phyloP scores from a whole-genome alignment of 2,113 vertebrate species.

The Epinephelus moara region DNA sequence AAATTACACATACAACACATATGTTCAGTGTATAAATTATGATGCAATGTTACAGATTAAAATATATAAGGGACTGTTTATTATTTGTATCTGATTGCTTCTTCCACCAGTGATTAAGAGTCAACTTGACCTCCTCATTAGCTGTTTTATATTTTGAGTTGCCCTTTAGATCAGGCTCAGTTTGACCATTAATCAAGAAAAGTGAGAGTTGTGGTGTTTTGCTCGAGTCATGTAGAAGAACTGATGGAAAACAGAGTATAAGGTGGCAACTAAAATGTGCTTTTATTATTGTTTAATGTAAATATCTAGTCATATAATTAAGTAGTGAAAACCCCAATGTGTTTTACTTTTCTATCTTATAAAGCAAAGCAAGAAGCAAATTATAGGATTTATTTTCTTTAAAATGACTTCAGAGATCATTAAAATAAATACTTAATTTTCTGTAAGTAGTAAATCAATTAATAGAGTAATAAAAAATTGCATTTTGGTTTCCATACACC shows the following conservation, averaged over 20 bases:
- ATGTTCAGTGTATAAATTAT: not conserved
- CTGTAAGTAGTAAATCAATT: too few species aligned
- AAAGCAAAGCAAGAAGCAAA: too few species aligned
- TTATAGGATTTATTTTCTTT: too few species aligned
- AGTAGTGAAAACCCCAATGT: not conserved
- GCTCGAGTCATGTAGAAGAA: too few species aligned
- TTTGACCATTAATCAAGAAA: not conserved
- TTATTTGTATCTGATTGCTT: not conserved
- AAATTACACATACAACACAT: not conserved
- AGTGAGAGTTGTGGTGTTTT: not conserved
- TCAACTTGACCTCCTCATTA: not conserved
- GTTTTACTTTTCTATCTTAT: too few species aligned
- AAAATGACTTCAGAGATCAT: too few species aligned
- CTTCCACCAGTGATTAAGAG: not conserved
- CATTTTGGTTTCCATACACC: not conserved
- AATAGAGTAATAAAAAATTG: not conserved
- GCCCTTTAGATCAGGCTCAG: not conserved
- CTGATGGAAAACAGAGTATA: not conserved
- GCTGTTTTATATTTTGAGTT: not conserved
- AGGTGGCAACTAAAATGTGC: not conserved
- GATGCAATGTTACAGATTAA: too few species aligned
- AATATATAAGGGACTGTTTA: too few species aligned
- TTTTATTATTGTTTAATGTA: not conserved
- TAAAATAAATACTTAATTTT: too few species aligned
- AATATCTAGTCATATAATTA: not conserved